Conservation (phyloP, 2,113 vertebrate species). For the Hyla sarda region DNA sequence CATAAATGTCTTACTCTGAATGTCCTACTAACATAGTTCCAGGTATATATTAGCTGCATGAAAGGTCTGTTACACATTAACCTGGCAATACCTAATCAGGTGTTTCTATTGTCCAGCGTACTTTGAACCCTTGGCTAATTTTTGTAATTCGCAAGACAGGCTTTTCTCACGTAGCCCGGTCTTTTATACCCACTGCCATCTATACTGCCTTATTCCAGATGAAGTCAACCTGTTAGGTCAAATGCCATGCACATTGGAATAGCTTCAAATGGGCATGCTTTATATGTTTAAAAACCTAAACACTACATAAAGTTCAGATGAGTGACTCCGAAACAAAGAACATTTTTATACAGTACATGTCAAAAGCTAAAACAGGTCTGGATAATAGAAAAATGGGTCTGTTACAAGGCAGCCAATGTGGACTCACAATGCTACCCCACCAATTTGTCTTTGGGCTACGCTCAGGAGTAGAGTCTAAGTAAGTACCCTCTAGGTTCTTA, state of each 20-base stretch:
- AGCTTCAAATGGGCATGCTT: not conserved
- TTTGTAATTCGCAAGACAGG: constrained; percentile 68
- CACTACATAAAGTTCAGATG: no score
- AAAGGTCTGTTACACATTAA: constrained; percentile 70
- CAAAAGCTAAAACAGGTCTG: no score
- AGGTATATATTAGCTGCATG: constrained; percentile 67
- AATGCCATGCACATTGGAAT: not conserved
- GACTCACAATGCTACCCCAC: no score
- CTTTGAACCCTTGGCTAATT: constrained; percentile 70
- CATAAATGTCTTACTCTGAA: constrained; percentile 22
- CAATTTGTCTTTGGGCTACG: no score
- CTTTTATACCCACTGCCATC: constrained; percentile 12
- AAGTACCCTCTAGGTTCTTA: no score
- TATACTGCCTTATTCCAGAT: not conserved
- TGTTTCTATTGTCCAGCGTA: constrained; percentile 69
- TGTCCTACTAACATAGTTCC: constrained; percentile 60
- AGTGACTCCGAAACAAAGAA: no score
- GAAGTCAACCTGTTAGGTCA: not conserved
- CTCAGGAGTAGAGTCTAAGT: no score
- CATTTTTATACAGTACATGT: no score
- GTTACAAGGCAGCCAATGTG: no score
- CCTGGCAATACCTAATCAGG: constrained; percentile 67
- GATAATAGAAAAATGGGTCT: no score
- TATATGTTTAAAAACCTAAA: not conserved
- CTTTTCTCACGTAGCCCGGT: constrained; percentile 61